Evolutionary conservation across 92 coral and sea anemone genomes (phyloP), one percentile per base, ranked within the genome.

Genomic region (Virgularia gustaviana): DNA sequence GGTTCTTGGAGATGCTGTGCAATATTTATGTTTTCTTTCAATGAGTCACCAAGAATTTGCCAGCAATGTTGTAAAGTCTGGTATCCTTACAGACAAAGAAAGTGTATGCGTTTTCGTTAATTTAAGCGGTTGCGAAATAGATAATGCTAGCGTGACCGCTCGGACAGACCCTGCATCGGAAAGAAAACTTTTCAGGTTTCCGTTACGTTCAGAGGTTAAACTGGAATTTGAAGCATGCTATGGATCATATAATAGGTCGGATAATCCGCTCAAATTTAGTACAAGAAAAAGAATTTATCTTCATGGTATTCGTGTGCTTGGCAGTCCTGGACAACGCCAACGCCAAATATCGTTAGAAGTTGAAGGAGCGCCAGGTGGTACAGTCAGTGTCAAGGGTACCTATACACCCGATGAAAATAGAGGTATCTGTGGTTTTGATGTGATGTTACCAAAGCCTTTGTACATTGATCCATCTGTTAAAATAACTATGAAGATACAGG

Each of bases 401-500:
- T 36, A 29, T 36, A 11, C 22, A 45, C 38, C 70, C 19, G 47
- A 35, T 35, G 47, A 5, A 9, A n/a, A 57, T 30, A 39, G 32
- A 24, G 64, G 41, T 1, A 18, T 35, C 7, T 22, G 71, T 73
- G 96, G 94, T 2, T 90, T 81, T 63, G 96, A 90, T 76, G 86
- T 85, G 18, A 60, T 75, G 51, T 83, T 90, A 36, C 81, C 81
- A 28, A 61, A 32, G 18, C 85, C 94, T 4, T 22, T 88, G 34
- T 38, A 45, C 35, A 31, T 90, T 38, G 66, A 85, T 34, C 68
- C 58, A 33, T 62, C 77, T 77, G 57, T 54, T 53, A 82, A 75
- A 44, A 83, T 88, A 71, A 72, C 67, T 11, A 43, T 90, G 22
- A 44, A 68, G 38, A 82, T 89, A 37, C 65, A 75, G 13, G 96